Conservation (phyloP, 2,113 vertebrate species). For the Irena cyanogastra region DNA sequence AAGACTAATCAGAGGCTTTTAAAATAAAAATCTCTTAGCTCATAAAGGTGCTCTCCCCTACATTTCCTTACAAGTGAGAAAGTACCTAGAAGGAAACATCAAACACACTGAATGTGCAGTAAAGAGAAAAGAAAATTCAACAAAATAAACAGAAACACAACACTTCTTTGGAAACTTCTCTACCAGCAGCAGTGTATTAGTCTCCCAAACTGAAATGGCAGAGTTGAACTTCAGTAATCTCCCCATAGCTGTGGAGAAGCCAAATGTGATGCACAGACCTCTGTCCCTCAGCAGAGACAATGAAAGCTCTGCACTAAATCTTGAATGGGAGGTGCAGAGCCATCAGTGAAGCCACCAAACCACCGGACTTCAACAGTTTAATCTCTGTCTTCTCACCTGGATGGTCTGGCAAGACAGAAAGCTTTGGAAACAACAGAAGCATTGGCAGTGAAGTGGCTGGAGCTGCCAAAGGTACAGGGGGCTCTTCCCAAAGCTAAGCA, state of each 20-base stretch:
- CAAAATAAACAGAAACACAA: neutral
- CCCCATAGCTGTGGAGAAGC: neutral
- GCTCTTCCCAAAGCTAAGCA: neutral
- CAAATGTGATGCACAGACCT: neutral
- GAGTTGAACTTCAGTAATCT: neutral
- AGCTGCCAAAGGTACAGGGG: neutral
- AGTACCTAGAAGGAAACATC: neutral
- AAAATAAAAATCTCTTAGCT: neutral
- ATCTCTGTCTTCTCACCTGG: neutral
- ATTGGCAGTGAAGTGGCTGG: neutral
- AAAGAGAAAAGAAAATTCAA: neutral
- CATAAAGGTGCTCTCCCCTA: neutral
- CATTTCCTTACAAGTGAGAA: neutral
- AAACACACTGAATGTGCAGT: neutral
- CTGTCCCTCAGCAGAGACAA: neutral
- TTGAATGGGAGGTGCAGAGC: neutral
- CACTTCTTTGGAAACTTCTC: neutral
- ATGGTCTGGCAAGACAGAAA: neutral
- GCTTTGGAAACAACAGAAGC: neutral
- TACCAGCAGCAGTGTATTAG: neutral
- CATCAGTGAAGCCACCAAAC: neutral
- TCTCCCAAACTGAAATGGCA: neutral
- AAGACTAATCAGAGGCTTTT: neutral
- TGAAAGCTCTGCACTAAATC: neutral
- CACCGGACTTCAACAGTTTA: neutral